Base-by-base conservation (phyloP, 2,888 invertebrate species). In the Aethes cnicana region DNA sequence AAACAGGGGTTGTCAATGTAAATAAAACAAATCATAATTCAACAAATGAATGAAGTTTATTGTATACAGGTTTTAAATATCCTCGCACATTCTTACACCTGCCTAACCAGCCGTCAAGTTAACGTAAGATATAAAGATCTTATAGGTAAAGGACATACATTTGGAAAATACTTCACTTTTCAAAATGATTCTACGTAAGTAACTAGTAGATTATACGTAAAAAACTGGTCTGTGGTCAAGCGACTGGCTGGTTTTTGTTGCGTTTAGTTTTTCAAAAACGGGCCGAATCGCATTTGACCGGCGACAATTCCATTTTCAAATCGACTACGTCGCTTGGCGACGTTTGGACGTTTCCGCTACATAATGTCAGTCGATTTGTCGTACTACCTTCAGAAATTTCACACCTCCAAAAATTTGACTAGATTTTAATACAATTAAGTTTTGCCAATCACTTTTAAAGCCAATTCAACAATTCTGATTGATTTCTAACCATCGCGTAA, bases 21-120 rank as follows among this genome's bases (percentile, higher is more conserved):
- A 85, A 84, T 85, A 68, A 87, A 85, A 88, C 84, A 80, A 70
- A 77, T 66, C 60, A 68, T 68, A 68, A 56, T 69, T 89, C 88
- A 89, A 89, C 89, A 89, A 89, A 89, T 89, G 88, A 89, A 89
- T 88, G 89, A 86, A 89, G 85, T 89, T 86, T 89, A 89, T 89
- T 89, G 89, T 89, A 89, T 89, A 89, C 88, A 89, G 89, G 89
- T 88, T 88, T 87, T 87, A 86, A 88, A 87, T 86, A 87, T 86
- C 81, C 84, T 87, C 78, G 81, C 84, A 81, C 81, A 78, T 78
- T 77, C 79, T 78, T 77, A 84, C 82, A 84, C 84, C 84, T 84
- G 83, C 82, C 81, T 81, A 79, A 78, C 84, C 84, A 88, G 81
- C 81, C 87, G 78, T 75, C 71, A 79, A 75, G 77, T 72, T 84